phyloP scores from a whole-genome alignment of 1,140 invertebrate genomes.

The Dolichoris vasculosae region DNA sequence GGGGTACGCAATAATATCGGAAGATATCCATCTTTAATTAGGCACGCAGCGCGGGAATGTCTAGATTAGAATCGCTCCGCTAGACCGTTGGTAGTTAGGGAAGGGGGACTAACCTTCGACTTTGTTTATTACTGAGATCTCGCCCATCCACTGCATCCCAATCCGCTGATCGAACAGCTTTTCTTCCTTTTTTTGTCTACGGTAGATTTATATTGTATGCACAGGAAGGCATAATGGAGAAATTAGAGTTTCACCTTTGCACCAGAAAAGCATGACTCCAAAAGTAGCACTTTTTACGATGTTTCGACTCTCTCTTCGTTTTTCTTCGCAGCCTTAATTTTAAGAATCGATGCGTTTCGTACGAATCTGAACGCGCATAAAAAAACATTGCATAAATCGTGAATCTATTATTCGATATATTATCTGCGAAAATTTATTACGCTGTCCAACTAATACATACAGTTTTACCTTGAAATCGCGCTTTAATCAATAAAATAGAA shows the following conservation, averaged over 20 bases:
- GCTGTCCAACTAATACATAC: too few relatives aligned
- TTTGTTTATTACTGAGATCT: slow-evolving; percentile 39
- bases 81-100: background rate
- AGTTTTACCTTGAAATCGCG: too few relatives aligned
- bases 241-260: background rate
- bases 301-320: background rate
- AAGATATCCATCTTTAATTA: slow-evolving; percentile 76
- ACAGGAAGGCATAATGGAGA: slow-evolving; percentile 17
- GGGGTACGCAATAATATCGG: slow-evolving; percentile 73
- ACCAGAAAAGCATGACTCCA: background rate
- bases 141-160: slow-evolving; percentile 22
- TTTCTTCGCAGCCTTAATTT: background rate
- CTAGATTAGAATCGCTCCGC: slow-evolving; percentile 67
- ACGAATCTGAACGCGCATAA: too few relatives aligned
- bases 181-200: background rate
- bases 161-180: background rate
- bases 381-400: too few relatives aligned
- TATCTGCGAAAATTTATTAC: too few relatives aligned
- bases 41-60: slow-evolving; percentile 73
- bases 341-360: too few relatives aligned
- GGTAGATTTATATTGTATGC: background rate
- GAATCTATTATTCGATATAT: too few relatives aligned
- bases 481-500: background rate
- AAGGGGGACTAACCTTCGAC: background rate
- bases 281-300: background rate